Percentiles rank a stretch among this genome's conserved stretches.
phyloP scores from a whole-genome alignment of 2,113 vertebrate genomes.

The Sialia sialis region DNA sequence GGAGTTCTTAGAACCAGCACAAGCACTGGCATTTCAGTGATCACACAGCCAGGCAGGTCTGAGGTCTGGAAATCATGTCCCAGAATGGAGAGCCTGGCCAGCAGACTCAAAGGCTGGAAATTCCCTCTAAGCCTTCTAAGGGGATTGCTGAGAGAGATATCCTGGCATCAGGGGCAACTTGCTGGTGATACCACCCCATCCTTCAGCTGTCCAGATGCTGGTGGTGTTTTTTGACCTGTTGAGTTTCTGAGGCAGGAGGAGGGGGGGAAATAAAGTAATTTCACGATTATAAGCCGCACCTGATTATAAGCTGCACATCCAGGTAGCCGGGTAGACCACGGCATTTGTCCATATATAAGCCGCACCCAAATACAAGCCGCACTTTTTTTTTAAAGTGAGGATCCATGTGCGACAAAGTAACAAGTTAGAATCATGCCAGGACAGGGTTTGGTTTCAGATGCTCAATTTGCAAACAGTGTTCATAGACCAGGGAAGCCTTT shows the following conservation, averaged over 20 bases:
- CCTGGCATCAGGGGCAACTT: background rate
- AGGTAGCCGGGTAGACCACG: no score
- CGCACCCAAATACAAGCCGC: no score
- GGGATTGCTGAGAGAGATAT: background rate
- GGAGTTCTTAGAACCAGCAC: background rate
- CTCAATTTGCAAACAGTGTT: no score
- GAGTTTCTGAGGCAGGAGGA: background rate
- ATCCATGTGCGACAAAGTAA: no score
- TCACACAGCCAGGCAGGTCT: background rate
- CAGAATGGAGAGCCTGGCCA: background rate
- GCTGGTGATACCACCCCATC: no score
- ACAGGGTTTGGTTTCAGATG: no score
- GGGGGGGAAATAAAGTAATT: rapidly evolving
- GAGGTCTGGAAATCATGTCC: rapidly evolving
- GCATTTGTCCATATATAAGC: no score
- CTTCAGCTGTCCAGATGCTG: background rate
- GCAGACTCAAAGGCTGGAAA: background rate
- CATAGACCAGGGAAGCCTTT: no score
- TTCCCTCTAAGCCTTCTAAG: background rate
- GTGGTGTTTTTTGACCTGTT: background rate
- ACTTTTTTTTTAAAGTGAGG: no score
- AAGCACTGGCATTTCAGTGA: background rate
- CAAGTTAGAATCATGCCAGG: no score
- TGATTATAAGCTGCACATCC: no score
- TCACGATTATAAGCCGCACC: no score